phyloP scores from a whole-genome alignment of 2,888 invertebrate genomes.

The Homarus gammarus region DNA sequence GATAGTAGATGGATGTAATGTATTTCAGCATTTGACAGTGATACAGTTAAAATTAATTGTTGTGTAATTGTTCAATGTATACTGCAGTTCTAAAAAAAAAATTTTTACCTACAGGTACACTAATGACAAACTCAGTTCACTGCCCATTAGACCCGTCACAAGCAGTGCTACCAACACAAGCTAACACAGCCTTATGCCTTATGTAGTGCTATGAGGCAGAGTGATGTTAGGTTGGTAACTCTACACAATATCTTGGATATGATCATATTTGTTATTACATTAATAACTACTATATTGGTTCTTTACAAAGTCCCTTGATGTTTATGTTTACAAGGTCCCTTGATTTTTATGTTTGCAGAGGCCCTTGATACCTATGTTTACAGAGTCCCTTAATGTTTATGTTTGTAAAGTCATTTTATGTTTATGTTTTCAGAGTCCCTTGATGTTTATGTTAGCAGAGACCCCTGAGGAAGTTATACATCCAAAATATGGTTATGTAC shows the following conservation, averaged over 20 bases:
- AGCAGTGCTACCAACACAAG: slow-evolving; percentile 46
- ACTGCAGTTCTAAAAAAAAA: not conserved
- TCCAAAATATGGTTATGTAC: too few species aligned
- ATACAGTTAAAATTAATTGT: not conserved
- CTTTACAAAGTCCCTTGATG: too few species aligned
- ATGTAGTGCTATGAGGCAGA: not conserved
- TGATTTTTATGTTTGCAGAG: too few species aligned
- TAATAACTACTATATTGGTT: slow-evolving; percentile 47
- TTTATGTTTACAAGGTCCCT: too few species aligned
- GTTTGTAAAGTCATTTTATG: too few species aligned
- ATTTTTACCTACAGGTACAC: slow-evolving; percentile 50
- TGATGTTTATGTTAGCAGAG: too few species aligned
- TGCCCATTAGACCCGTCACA: slow-evolving; percentile 60
- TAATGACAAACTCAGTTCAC: slow-evolving; percentile 55
- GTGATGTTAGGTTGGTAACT: not conserved
- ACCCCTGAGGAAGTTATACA: too few species aligned
- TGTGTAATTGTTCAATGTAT: not conserved
- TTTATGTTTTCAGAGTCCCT: too few species aligned
- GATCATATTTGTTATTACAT: slow-evolving; percentile 49
- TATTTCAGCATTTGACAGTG: too few species aligned
- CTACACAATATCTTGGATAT: slow-evolving; percentile 3
- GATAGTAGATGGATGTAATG: too few species aligned
- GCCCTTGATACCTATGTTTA: too few species aligned
- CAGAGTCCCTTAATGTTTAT: too few species aligned
- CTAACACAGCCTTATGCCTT: slow-evolving; percentile 39